Percentiles rank a stretch among this genome's conserved stretches.
Evolutionary conservation across 2,888 invertebrate genomes (phyloP).

Genomic region (Lasioglossum figueresi): DNA sequence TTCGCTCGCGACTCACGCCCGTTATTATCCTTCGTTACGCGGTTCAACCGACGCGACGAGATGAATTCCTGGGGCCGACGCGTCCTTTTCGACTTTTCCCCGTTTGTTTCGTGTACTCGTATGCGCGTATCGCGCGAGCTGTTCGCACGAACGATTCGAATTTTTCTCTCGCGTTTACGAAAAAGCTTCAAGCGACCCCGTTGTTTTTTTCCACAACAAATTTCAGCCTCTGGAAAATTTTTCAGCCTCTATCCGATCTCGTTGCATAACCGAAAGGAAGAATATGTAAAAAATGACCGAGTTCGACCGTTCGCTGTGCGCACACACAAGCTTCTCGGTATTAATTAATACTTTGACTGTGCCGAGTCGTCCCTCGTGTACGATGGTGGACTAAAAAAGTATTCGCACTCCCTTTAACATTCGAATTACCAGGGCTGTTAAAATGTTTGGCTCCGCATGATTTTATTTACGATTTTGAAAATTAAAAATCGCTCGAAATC

Average conservation of each 20-base stretch:
- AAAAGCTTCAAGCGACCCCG: not conserved
- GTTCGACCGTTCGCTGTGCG: not conserved
- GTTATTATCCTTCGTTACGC: not conserved
- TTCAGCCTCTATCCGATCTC: not conserved
- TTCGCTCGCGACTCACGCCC: slow-evolving; percentile 11
- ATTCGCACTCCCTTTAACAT: too few relatives aligned
- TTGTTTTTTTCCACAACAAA: not conserved
- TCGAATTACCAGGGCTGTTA: not conserved
- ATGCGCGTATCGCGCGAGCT: too few relatives aligned
- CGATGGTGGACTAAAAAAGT: not conserved
- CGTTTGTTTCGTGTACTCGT: not conserved
- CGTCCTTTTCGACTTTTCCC: not conserved
- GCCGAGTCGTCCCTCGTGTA: not conserved
- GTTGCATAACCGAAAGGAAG: not conserved
- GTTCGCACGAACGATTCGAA: not conserved
- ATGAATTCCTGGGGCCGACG: not conserved
- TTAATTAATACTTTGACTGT: not conserved
- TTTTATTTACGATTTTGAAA: too few relatives aligned
- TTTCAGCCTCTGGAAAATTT: not conserved
- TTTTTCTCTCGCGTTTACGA: slow-evolving; percentile 1
- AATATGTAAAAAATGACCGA: not conserved
- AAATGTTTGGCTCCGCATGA: too few relatives aligned
- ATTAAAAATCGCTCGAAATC: not conserved
- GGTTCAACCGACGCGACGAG: not conserved
- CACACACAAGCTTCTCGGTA: not conserved